A percentile compares a stretch with the other conserved stretches of the same genome.
Conservation (phyloP, 2,797 vertebrate genomes). For the Capromys pilorides region DNA sequence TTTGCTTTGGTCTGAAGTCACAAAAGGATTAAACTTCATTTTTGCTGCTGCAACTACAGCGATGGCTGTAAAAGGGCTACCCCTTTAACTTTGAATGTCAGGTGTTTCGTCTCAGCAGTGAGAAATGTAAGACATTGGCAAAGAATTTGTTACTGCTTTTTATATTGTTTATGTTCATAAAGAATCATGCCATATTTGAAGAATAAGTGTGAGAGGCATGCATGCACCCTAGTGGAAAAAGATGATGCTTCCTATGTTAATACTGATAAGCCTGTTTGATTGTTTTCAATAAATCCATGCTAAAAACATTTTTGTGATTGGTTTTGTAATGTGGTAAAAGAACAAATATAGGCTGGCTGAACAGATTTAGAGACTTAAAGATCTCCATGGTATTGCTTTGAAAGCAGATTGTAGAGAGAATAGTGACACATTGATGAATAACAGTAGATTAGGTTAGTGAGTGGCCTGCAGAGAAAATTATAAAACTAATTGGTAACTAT, state of each 20-base stretch:
- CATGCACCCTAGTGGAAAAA: not conserved
- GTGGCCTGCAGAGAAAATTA: constrained; percentile 63
- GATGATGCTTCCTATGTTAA: constrained; percentile 25
- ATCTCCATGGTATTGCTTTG: constrained; percentile 21
- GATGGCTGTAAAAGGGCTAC: too few relatives aligned
- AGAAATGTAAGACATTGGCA: not conserved
- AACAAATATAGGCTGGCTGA: constrained; percentile 57
- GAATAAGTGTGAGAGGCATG: constrained; percentile 44
- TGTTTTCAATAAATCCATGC: constrained; percentile 64
- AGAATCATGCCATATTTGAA: constrained; percentile 45
- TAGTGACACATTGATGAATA: constrained; percentile 54
- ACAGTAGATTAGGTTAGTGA: constrained; percentile 54
- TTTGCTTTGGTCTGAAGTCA: too few relatives aligned
- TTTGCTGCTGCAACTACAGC: too few relatives aligned
- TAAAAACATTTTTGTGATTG: constrained; percentile 61
- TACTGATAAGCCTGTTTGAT: constrained; percentile 49
- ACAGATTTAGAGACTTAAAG: constrained; percentile 64
- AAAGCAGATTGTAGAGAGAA: constrained; percentile 59
- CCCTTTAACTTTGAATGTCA: too few relatives aligned
- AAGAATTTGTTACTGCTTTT: constrained; percentile 39
- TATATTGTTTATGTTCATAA: constrained; percentile 57
- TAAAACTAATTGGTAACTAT: constrained; percentile 59
- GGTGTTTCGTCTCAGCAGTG: too few relatives aligned
- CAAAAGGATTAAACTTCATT: too few relatives aligned
- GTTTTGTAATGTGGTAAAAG: constrained; percentile 53